phyloP scores from a whole-genome alignment of 2,797 vertebrate species.

The Sebastolobus altivelis region DNA sequence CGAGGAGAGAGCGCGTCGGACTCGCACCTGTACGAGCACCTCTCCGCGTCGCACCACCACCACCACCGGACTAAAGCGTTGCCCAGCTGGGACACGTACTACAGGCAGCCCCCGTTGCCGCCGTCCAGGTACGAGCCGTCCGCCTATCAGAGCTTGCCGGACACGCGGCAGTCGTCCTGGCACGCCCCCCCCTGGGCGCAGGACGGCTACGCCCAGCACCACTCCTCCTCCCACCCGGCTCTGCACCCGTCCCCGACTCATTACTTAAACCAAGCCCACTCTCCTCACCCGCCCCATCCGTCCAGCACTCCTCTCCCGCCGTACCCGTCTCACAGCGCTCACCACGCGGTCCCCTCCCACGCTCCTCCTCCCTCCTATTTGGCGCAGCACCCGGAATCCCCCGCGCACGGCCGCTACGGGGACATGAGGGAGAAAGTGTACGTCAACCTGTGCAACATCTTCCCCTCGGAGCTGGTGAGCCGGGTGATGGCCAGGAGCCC shows the following conservation, averaged over 20 bases:
- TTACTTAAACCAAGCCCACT: conserved; percentile 67
- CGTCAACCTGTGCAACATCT: conserved; percentile 97
- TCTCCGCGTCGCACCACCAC: conserved; percentile 84
- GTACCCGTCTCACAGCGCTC: conserved; percentile 57
- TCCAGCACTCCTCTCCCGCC: conserved; percentile 27
- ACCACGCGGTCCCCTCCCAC: conserved; percentile 50
- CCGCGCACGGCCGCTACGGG: conserved; percentile 78
- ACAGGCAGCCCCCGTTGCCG: conserved; percentile 86
- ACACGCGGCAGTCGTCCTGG: conserved; percentile 91
- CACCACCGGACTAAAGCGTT: conserved; percentile 87
- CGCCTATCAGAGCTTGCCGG: conserved; percentile 92
- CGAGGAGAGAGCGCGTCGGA: conserved; percentile 91
- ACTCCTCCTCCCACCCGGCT: conserved; percentile 74
- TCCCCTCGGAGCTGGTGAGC: conserved; percentile 93
- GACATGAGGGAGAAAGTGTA: conserved; percentile 93
- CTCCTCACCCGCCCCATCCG: conserved; percentile 52
- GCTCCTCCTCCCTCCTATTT: conserved; percentile 53
- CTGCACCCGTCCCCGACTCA: conserved; percentile 70
- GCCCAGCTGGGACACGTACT: conserved; percentile 91
- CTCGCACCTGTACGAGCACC: conserved; percentile 90
- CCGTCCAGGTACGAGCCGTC: conserved; percentile 90
- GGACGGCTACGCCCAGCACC: conserved; percentile 68
- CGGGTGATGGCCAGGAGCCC: conserved; percentile 95
- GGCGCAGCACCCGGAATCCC: conserved; percentile 83
- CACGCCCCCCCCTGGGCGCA: conserved; percentile 83